Evolutionary conservation across 2,797 vertebrate genomes (phyloP).

Genomic region (Rhinatrema bivittatum): DNA sequence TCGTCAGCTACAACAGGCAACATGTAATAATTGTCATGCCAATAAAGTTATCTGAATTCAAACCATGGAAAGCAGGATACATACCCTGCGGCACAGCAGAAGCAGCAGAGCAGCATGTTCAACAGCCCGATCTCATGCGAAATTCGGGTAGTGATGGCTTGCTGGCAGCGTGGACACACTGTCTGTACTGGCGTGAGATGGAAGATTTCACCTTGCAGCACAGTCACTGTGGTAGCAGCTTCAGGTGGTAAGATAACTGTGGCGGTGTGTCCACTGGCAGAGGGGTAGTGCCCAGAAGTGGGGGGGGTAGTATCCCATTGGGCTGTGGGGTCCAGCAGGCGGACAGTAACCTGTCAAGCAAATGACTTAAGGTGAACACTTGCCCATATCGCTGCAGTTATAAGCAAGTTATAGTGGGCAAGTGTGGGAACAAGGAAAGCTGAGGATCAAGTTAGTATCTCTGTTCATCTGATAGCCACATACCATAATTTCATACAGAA

Average conservation of each 20-base stretch:
- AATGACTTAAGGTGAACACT: too few relatives aligned
- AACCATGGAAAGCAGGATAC: too few relatives aligned
- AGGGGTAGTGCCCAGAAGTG: constrained; percentile 55
- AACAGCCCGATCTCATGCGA: constrained; percentile 88
- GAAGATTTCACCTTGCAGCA: constrained; percentile 95
- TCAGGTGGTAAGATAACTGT: constrained; percentile 81
- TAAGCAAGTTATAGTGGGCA: too few relatives aligned
- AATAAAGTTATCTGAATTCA: too few relatives aligned
- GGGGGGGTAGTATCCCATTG: constrained; percentile 57
- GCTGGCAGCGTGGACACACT: constrained; percentile 95
- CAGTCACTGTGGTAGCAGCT: constrained; percentile 83
- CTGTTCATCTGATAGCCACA: too few relatives aligned
- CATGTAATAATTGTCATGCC: too few relatives aligned
- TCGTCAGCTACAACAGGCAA: too few relatives aligned
- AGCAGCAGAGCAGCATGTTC: constrained; percentile 93
- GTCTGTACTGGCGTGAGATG: constrained; percentile 88
- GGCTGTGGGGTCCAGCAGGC: constrained; percentile 47
- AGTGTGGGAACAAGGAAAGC: too few relatives aligned
- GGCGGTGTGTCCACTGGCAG: constrained; percentile 75
- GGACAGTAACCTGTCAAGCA: constrained; percentile 51
- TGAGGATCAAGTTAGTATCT: too few relatives aligned
- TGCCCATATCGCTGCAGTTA: too few relatives aligned
- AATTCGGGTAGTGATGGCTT: constrained; percentile 89
- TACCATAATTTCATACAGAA: too few relatives aligned
- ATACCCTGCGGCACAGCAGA: constrained; percentile 96